Conservation (phyloP, 2,888 invertebrate genomes). For the Torymus texanus region DNA sequence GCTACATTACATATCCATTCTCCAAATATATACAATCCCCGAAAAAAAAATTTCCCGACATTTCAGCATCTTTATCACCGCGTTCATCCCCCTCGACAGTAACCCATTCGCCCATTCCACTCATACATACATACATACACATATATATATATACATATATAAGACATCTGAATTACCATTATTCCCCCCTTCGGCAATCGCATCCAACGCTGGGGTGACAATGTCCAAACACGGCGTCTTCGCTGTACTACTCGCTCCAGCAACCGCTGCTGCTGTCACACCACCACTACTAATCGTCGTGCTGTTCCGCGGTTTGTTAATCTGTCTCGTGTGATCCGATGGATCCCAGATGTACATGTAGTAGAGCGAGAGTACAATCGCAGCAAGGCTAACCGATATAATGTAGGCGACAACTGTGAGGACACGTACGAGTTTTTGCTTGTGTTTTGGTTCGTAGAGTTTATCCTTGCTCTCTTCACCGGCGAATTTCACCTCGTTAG, state of each 20-base stretch:
- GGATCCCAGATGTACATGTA: constrained; percentile 97
- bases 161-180: too few relatives aligned
- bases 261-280: not conserved
- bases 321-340: constrained; percentile 70
- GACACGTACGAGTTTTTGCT: constrained; percentile 91
- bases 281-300: too few relatives aligned
- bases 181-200: too few relatives aligned
- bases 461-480: constrained; percentile 82
- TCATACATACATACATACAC: too few relatives aligned
- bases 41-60: too few relatives aligned
- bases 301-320: constrained; percentile 40
- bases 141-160: too few relatives aligned
- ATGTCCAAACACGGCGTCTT: constrained; percentile 33
- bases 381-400: constrained; percentile 94
- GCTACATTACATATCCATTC: too few relatives aligned
- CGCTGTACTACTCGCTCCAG: not conserved
- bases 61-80: too few relatives aligned
- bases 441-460: constrained; percentile 88
- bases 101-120: too few relatives aligned
- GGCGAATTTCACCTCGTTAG: constrained; percentile 82
- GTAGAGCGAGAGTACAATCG: constrained; percentile 94
- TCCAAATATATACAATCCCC: too few relatives aligned
- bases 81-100: too few relatives aligned
- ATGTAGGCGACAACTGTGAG: constrained; percentile 95
- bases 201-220: not conserved